Evolutionary conservation across 2,797 vertebrate species (phyloP), one percentile per base, ranked within the genome.

Genomic region (Myotis vivesi): DNA sequence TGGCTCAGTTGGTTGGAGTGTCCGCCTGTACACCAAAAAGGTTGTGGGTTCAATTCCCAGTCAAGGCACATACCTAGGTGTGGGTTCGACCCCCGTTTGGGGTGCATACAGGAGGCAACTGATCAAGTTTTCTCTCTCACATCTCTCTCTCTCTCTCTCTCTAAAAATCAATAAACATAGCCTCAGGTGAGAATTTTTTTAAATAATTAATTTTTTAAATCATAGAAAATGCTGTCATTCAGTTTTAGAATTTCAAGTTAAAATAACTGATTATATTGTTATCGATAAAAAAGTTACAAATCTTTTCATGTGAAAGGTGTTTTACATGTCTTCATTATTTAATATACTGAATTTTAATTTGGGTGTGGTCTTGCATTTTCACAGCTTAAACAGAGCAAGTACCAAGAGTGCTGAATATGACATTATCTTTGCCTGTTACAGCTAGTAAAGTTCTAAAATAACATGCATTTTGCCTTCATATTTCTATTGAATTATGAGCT

Each of bases 241-340:
- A 33, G 2, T 82, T 73, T 94, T 12, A 9, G 2, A 59, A 28
- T 82, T 93, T 9, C 15, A 36, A 41, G 11, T 88, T 87, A 68
- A 66, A 94, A 79, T 91, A 59, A 93, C 9, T 46, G 6, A 76
- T 87, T 72, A 15, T 72, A 38, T 33, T 91, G 10, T 89, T 93
- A 66, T 28, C 17, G n/a, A 8, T 64, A 59, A 83, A 94, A 92
- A 79, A 55, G 5, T 83, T 79, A 62, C 6, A 17, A 53, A 0
- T 75, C 91, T 92, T 87, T 80, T 30, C 46, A 66, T 59, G 4
- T 51, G 49, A 66, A 46, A 86, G 2, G 0, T 83, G 7, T 36
- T 83, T 86, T 91, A 28, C 79, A 8, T 95, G 57, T 81, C 38
- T 68, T 77, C 8, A 2, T 91, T 94, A 55, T 66, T 85, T 91